Conservation (phyloP, 37 sponge, comb jelly and placozoan genomes). For the Geodia barretti region DNA sequence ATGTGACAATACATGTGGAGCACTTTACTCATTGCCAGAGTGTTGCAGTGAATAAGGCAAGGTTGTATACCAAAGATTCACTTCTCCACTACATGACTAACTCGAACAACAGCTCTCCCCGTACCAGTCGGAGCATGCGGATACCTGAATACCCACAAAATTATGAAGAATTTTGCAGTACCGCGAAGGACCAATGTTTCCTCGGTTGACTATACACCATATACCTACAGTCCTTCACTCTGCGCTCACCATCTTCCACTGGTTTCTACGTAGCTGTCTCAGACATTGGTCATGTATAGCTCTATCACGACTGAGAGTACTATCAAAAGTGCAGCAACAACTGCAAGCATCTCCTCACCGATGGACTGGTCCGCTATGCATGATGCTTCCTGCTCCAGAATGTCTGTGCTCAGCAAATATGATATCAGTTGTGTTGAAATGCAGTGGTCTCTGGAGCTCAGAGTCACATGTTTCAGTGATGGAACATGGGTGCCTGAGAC, state of each 20-base stretch:
- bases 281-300: not conserved
- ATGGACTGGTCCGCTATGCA: not conserved
- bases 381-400: not conserved
- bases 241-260: not conserved
- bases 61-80: not conserved
- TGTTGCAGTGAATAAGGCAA: not conserved
- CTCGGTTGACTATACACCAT: not conserved
- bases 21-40: not conserved
- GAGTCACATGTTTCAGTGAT: not conserved
- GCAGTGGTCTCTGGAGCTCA: not conserved
- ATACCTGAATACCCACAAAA: not conserved
- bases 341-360: not conserved
- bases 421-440: not conserved
- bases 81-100: not conserved
- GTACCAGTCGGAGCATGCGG: not conserved
- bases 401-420: not conserved
- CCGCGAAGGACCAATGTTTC: not conserved
- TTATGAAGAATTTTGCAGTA: not conserved
- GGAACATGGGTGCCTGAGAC: not conserved
- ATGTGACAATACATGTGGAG: not conserved
- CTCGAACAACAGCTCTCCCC: not conserved
- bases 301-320: not conserved
- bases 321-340: not conserved
- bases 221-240: not conserved
- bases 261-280: not conserved